A percentile compares a stretch with the other conserved stretches of the same genome.
Evolutionary conservation across 2,797 vertebrate genomes (phyloP).

Genomic region (Pangasius mekongensis): DNA sequence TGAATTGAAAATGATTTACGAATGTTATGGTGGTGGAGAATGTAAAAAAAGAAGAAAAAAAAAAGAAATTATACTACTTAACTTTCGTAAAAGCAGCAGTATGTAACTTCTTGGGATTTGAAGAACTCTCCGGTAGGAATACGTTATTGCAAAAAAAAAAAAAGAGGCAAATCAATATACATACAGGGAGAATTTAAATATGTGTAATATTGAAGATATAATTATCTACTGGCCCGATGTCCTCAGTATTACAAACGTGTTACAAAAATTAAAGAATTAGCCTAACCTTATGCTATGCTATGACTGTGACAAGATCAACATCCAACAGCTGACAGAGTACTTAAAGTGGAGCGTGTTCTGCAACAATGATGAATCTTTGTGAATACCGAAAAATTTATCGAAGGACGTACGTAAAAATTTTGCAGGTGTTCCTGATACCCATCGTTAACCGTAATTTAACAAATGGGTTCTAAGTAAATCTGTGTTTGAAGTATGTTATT

Average conservation of each 20-base stretch:
- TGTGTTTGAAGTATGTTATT: too few relatives aligned
- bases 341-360: neutral
- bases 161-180: neutral
- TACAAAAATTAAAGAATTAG: neutral
- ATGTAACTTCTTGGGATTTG: neutral
- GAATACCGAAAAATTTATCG: neutral
- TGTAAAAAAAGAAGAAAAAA: neutral
- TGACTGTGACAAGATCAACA: neutral
- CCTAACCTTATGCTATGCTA: neutral
- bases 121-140: neutral
- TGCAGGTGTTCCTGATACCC: too few relatives aligned
- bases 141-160: neutral
- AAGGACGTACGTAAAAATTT: neutral
- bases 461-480: too few relatives aligned
- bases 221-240: neutral
- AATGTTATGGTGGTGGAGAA: neutral
- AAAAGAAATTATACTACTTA: neutral
- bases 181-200: neutral
- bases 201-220: neutral
- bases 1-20: neutral
- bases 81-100: neutral
- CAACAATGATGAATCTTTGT: neutral
- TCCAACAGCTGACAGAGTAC: neutral
- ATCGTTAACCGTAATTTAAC: too few relatives aligned
- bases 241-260: too few relatives aligned